Conservation (phyloP, 2,797 vertebrate species). For the Apogon talboti region DNA sequence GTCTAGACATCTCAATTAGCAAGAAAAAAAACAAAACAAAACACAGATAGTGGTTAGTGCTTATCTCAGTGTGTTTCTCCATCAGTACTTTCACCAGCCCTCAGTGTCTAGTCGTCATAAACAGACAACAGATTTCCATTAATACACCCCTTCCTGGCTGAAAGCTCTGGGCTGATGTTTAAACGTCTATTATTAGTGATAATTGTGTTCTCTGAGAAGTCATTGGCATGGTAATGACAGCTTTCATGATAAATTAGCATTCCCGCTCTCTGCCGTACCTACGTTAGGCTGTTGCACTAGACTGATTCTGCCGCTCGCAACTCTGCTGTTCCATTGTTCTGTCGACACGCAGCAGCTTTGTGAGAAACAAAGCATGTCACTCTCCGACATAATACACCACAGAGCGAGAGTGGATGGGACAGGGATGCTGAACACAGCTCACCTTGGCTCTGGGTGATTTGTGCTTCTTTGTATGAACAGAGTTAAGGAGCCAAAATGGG, state of each 20-base stretch:
- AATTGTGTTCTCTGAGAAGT: conserved; percentile 74
- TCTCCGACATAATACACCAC: conserved; percentile 66
- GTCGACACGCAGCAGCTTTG: conserved; percentile 63
- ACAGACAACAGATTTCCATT: conserved; percentile 73
- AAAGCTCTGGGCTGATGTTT: conserved; percentile 68
- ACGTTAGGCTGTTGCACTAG: conserved; percentile 58
- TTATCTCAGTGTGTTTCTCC: conserved; percentile 67
- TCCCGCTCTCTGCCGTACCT: conserved; percentile 61
- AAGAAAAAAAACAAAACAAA: conserved; percentile 55
- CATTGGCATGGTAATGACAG: conserved; percentile 77
- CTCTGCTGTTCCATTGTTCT: conserved; percentile 74
- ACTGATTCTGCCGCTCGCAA: conserved; percentile 57
- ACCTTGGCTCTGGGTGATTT: conserved; percentile 58
- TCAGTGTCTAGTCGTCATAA: conserved; percentile 55
- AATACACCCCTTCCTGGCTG: conserved; percentile 53
- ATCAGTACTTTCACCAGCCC: conserved; percentile 39
- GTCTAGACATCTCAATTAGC: conserved; percentile 87
- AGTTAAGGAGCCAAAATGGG: conserved; percentile 30
- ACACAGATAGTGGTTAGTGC: conserved; percentile 64
- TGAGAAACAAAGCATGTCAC: conserved; percentile 77
- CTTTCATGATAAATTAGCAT: conserved; percentile 75
- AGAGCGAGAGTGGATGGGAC: conserved; percentile 42
- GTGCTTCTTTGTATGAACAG: conserved; percentile 31
- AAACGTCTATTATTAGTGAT: conserved; percentile 77
- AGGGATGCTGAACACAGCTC: conserved; percentile 41